Percentiles rank a stretch among this genome's conserved stretches.
Evolutionary conservation across 2,797 vertebrate genomes (phyloP).

Genomic region (Buceros bicornis): DNA sequence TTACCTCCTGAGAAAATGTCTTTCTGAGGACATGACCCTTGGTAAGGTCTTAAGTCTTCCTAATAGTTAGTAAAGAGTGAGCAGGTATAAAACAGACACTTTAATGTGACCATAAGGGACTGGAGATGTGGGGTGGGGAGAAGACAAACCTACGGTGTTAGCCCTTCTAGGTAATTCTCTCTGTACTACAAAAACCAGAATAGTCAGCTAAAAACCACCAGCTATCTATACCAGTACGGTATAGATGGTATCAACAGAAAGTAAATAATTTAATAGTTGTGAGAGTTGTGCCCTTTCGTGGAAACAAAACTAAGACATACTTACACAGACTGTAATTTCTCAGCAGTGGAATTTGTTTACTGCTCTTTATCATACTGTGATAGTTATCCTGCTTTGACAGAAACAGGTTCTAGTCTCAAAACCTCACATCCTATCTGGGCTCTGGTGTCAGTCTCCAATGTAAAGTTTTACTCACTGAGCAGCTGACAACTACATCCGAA

Average conservation of each 20-base stretch:
- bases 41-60: background rate
- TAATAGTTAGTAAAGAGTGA: background rate
- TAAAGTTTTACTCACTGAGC: background rate
- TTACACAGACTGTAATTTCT: background rate
- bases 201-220: background rate
- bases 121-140: background rate
- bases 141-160: background rate
- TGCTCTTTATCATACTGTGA: background rate
- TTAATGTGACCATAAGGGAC: background rate
- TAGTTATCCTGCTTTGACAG: background rate
- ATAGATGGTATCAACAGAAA: background rate
- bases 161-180: background rate
- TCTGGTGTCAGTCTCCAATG: background rate
- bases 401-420: conserved; percentile 14
- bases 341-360: background rate
- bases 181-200: background rate
- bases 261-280: background rate
- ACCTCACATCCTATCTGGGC: background rate
- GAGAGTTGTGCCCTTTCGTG: background rate
- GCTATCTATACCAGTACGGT: background rate
- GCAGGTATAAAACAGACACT: background rate
- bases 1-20: background rate
- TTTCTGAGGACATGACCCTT: background rate
- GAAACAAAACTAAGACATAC: background rate
- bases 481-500: background rate